Conservation (phyloP, 2,113 vertebrate genomes). For the Anguilla rostrata region DNA sequence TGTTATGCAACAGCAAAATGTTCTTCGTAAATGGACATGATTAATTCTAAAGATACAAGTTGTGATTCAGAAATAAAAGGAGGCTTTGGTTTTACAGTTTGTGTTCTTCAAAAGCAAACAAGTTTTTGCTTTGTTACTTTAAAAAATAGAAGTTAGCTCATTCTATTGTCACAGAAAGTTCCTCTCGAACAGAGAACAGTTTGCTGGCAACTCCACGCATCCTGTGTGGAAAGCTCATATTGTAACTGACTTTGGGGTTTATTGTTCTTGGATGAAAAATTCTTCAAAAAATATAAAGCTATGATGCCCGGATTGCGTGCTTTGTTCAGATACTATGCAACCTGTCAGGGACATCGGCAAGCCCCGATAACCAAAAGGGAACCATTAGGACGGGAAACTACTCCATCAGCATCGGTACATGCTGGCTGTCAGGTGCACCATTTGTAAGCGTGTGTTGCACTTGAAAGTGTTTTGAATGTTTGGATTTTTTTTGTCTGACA, state of each 20-base stretch:
- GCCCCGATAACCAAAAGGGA: neutral
- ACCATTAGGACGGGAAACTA: neutral
- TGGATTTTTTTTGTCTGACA: neutral
- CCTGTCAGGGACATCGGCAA: too few relatives aligned
- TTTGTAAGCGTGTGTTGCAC: neutral
- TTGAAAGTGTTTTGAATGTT: neutral
- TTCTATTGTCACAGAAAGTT: conserved; percentile 11
- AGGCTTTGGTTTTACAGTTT: neutral
- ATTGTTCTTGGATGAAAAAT: conserved; percentile 30
- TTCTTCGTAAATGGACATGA: neutral
- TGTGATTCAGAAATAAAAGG: neutral
- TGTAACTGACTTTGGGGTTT: conserved; percentile 12
- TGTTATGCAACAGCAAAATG: neutral
- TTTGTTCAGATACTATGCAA: neutral
- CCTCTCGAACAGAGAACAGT: neutral
- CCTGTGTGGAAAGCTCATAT: conserved; percentile 15
- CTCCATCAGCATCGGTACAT: neutral
- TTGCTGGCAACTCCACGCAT: conserved; percentile 1
- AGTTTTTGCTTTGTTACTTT: neutral
- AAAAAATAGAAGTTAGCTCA: neutral
- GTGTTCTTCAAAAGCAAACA: neutral
- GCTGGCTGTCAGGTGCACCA: neutral
- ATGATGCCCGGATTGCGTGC: neutral
- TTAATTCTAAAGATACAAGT: neutral
- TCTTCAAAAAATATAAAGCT: neutral